Percentiles rank a stretch among this genome's conserved stretches.
Conservation (phyloP, 2,113 vertebrate genomes). For the Pachycephala philippinensis region DNA sequence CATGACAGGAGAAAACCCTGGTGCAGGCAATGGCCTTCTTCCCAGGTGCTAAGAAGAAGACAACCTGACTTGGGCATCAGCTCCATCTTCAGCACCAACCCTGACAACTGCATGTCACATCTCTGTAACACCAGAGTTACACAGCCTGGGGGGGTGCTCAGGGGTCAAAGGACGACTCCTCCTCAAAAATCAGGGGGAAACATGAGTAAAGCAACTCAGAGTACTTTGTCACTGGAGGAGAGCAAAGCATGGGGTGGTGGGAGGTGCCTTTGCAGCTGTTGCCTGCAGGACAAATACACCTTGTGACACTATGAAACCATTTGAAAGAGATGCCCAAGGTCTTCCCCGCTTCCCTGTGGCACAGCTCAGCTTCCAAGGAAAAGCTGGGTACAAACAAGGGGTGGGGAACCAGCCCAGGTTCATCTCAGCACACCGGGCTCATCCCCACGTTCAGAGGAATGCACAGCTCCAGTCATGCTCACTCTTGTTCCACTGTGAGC, state of each 20-base stretch:
- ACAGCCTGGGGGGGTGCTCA: fast-evolving
- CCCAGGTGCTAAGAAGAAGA: background rate
- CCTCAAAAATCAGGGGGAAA: background rate
- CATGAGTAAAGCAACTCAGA: background rate
- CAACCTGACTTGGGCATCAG: background rate
- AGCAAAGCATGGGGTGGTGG: fast-evolving
- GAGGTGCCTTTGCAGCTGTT: background rate
- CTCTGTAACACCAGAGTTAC: fast-evolving
- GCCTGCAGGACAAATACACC: background rate
- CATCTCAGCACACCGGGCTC: fast-evolving
- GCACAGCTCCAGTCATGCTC: fast-evolving
- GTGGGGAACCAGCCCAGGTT: background rate
- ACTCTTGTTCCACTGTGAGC: background rate
- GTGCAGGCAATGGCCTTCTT: background rate
- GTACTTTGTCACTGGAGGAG: background rate
- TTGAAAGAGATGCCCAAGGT: fast-evolving
- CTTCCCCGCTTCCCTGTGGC: fast-evolving
- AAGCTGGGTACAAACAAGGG: background rate
- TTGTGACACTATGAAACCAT: fast-evolving
- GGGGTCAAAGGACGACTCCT: background rate
- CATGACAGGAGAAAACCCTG: background rate
- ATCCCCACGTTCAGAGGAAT: background rate
- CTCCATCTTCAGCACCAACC: background rate
- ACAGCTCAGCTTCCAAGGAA: background rate
- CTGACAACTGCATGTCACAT: fast-evolving